These are phyloP conservation scores for Dendrophyllia cribrosa DNA, from an alignment of 64 coral and sea anemone genomes.

Conservation along the genomic window DNA sequence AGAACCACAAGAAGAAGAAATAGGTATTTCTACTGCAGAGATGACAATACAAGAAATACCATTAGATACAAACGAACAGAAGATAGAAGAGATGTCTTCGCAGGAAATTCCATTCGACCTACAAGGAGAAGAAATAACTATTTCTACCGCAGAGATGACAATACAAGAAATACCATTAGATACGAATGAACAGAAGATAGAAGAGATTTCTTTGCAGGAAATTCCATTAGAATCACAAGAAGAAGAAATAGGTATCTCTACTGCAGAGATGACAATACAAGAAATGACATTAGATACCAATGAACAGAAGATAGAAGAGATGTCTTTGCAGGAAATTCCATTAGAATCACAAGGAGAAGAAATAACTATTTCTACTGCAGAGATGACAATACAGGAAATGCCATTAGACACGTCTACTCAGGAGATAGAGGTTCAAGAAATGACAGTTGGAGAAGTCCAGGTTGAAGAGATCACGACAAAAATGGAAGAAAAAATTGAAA, in stretches of 20 bases:
- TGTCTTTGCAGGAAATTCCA: constrained; percentile 1
- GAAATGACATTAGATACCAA: background rate
- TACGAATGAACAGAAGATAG: background rate
- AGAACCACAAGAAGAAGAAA: background rate
- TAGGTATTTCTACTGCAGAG: background rate
- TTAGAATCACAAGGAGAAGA: background rate
- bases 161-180: background rate
- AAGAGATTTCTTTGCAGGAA: background rate
- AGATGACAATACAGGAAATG: constrained; percentile 9
- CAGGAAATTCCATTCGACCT: background rate
- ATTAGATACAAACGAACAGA: background rate
- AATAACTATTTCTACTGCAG: background rate
- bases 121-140: no score
- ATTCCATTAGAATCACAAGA: background rate
- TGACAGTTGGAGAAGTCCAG: background rate
- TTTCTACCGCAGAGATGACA: background rate
- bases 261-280: background rate
- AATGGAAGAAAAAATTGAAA: background rate
- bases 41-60: background rate
- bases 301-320: background rate
- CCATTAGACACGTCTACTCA: background rate
- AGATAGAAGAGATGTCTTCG: background rate
- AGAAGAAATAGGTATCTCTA: no score
- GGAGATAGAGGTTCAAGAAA: background rate
- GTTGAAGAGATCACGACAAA: background rate